A percentile compares a stretch with the other conserved stretches of the same genome.
Evolutionary conservation across 2,797 vertebrate species (phyloP).

Genomic region (Etheostoma perlongum): DNA sequence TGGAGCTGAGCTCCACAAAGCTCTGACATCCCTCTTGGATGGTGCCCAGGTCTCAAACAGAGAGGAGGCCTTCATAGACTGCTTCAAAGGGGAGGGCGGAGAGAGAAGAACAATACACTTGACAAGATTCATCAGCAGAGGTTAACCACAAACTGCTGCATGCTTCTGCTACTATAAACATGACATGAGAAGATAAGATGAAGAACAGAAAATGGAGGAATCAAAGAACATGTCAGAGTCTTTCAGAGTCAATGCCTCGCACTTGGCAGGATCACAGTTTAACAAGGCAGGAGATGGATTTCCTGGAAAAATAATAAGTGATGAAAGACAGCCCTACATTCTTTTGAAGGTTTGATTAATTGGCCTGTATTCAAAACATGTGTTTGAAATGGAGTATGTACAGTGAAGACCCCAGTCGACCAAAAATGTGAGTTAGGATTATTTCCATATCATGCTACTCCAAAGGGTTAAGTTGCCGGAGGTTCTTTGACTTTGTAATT

Average conservation of each 20-base stretch:
- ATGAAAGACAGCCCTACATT: slow-evolving; percentile 57
- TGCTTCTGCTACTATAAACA: slow-evolving; percentile 70
- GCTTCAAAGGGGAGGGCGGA: slow-evolving; percentile 63
- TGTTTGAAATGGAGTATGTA: slow-evolving; percentile 40
- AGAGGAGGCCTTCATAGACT: slow-evolving; percentile 54
- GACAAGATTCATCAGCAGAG: slow-evolving; percentile 74
- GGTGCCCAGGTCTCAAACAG: slow-evolving; percentile 61
- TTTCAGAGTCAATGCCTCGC: slow-evolving; percentile 41
- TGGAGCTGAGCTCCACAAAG: slow-evolving; percentile 39
- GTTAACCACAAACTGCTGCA: slow-evolving; percentile 73
- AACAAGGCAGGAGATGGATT: slow-evolving; percentile 52
- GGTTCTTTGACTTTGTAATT: slow-evolving; percentile 24
- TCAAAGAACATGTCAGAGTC: slow-evolving; percentile 71
- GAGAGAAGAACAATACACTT: slow-evolving; percentile 63
- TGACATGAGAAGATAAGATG: slow-evolving; percentile 60
- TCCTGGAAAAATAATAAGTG: slow-evolving; percentile 35
- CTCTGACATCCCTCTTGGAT: slow-evolving; percentile 61
- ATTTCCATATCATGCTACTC: slow-evolving; percentile 20
- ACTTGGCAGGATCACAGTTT: slow-evolving; percentile 34
- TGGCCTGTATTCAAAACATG: slow-evolving; percentile 46
- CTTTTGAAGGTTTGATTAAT: slow-evolving; percentile 58
- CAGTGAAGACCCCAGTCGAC: slow-evolving; percentile 3
- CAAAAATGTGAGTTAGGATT: slow-evolving; percentile 21
- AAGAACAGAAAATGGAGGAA: slow-evolving; percentile 64
- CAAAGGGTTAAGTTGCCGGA: slow-evolving; percentile 18